A percentile compares a stretch with the other conserved stretches of the same genome.
Conservation (phyloP, 2,113 vertebrate species). For the Brachypteracias leptosomus region DNA sequence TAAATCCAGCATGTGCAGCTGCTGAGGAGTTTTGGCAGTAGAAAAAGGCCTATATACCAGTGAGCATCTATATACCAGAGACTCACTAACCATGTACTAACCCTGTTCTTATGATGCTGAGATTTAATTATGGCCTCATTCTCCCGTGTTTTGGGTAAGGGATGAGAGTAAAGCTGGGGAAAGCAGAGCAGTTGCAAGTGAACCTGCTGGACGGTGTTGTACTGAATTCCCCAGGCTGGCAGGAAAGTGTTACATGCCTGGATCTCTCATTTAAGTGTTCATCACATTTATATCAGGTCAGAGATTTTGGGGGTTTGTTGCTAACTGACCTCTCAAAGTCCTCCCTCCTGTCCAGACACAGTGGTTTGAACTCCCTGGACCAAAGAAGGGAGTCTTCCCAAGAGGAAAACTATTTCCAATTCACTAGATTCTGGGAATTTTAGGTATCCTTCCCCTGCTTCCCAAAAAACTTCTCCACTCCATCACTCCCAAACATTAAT, state of each 20-base stretch:
- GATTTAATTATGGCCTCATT: background rate
- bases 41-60: background rate
- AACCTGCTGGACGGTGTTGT: background rate
- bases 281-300: background rate
- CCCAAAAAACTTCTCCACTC: background rate
- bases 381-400: background rate
- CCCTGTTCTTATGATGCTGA: background rate
- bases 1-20: slow-evolving; percentile 41
- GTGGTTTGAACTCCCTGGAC: background rate
- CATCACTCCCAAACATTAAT: background rate
- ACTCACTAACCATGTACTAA: background rate
- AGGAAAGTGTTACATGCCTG: background rate
- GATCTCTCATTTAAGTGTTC: background rate
- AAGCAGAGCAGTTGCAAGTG: background rate
- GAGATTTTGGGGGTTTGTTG: background rate
- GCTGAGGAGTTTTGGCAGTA: slow-evolving; percentile 15
- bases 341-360: background rate
- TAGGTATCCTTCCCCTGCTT: background rate
- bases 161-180: background rate
- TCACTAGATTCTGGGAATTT: background rate
- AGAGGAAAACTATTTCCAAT: background rate
- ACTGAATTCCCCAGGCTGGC: background rate
- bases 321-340: background rate
- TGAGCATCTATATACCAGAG: background rate
- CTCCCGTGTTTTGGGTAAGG: background rate